A percentile compares a stretch with the other conserved stretches of the same genome.
phyloP scores from a whole-genome alignment of 2,113 vertebrate species.

The Platichthys stellatus region DNA sequence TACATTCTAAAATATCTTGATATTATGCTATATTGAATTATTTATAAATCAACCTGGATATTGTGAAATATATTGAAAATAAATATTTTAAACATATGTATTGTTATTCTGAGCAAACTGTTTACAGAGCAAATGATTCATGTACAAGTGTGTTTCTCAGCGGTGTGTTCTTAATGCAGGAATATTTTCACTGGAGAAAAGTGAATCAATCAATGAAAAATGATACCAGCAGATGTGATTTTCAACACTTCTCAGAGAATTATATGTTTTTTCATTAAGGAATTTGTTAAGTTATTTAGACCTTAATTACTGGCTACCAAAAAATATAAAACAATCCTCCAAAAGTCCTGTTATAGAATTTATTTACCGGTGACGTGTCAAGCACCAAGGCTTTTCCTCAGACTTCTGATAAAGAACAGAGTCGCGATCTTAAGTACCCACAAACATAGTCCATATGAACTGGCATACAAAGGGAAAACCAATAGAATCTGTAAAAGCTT shows the following conservation, averaged over 20 bases:
- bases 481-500: too few relatives aligned
- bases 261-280: neutral
- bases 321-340: neutral
- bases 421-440: too few relatives aligned
- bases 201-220: too few relatives aligned
- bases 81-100: constrained; percentile 75
- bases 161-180: neutral
- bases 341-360: too few relatives aligned
- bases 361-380: too few relatives aligned
- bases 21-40: constrained; percentile 73
- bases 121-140: constrained; percentile 7
- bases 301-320: neutral
- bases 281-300: neutral
- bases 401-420: too few relatives aligned
- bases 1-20: constrained; percentile 77
- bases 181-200: constrained; percentile 2
- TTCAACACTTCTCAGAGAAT: neutral
- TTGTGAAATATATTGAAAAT: constrained; percentile 78
- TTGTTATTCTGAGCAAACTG: constrained; percentile 47
- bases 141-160: neutral
- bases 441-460: too few relatives aligned
- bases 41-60: constrained; percentile 76
- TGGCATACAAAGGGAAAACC: too few relatives aligned
- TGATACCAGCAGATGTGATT: too few relatives aligned
- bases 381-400: too few relatives aligned